Evolutionary conservation across 2,797 vertebrate species (phyloP), one percentile per base, ranked within the genome.

Genomic region (Syngnathus rostellatus): DNA sequence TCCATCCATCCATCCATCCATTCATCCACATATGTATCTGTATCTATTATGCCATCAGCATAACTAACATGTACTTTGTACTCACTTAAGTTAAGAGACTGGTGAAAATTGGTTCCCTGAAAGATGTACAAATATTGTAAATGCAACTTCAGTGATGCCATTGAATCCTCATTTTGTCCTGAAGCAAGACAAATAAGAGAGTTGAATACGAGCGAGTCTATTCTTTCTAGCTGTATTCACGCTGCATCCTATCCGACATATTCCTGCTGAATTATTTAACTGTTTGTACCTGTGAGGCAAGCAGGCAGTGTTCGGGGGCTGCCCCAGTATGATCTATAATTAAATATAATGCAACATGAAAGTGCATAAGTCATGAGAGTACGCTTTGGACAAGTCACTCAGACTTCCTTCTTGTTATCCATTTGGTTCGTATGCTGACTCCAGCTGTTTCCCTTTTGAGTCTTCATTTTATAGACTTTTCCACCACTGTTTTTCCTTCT

Each of bases 301-400:
- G 83, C 78, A 79, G 83, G 78, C 86, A 76, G 85, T 81, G 84
- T 88, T 90, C 85, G 75, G 31, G 82, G 86, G 86, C 84, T 84
- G 83, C 85, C 83, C 86, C 62, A 57, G 87, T 85, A 88, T 89
- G 85, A 91, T 92, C 86, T 89, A 92, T 92, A 91, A 92, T 92
- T 92, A 90, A 92, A 88, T 87, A 86, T 86, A 86, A 88, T 89
- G 87, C 85, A 86, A 90, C 84, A 89, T 90, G 83, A 93, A 94
- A 94, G 94, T 93, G 92, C 90, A 94, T 92, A 88, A 86, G 82
- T 89, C 84, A 92, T 90, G 80, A 91, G 78, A 77, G 71, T 64
- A 72, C 79, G 73, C 77, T 80, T 76, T 84, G 78, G 81, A 85
- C 82, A 77, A 87, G 81, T 85, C 83, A 85, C 77, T 81, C 73